A percentile compares a stretch with the other conserved stretches of the same genome.
phyloP scores from a whole-genome alignment of 1,140 invertebrate genomes.

The Ectropis grisescens region DNA sequence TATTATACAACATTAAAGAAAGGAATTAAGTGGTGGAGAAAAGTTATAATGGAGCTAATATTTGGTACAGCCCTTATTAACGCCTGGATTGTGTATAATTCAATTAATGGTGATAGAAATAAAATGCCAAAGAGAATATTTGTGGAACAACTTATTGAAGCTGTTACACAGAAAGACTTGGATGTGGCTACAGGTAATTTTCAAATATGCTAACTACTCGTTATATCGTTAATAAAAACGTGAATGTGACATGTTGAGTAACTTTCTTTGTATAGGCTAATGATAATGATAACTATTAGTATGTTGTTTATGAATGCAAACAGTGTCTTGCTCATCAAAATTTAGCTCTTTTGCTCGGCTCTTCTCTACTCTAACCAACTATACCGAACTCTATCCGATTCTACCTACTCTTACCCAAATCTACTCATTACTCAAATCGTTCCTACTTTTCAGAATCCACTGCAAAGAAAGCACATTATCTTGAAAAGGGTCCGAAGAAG shows the following conservation, averaged over 20 bases:
- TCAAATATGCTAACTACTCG: too few species aligned
- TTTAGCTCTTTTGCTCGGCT: too few species aligned
- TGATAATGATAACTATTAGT: too few species aligned
- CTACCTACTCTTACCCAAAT: too few species aligned
- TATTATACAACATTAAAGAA: slow-evolving; percentile 12
- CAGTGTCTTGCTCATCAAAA: too few species aligned
- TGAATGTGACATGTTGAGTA: too few species aligned
- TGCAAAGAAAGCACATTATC: slow-evolving; percentile 1
- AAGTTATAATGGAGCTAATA: slow-evolving; percentile 12
- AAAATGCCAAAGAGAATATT: slow-evolving; percentile 14
- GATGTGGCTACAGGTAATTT: too few species aligned
- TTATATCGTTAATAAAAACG: too few species aligned
- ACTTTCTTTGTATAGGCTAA: too few species aligned
- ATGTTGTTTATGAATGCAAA: too few species aligned
- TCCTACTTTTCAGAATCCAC: neutral
- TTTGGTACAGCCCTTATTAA: slow-evolving; percentile 12
- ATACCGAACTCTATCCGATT: too few species aligned
- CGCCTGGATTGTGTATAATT: slow-evolving; percentile 11
- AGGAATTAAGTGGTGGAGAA: slow-evolving; percentile 14
- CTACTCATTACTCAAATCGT: neutral
- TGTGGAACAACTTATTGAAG: slow-evolving; percentile 8
- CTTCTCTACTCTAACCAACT: too few species aligned
- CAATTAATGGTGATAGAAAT: slow-evolving; percentile 9
- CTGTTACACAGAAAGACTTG: slow-evolving; percentile 6
- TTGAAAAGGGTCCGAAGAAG: slow-evolving; percentile 14